Base-by-base conservation (phyloP, 1,140 invertebrate species). In the Zaprionus camerounensis region DNA sequence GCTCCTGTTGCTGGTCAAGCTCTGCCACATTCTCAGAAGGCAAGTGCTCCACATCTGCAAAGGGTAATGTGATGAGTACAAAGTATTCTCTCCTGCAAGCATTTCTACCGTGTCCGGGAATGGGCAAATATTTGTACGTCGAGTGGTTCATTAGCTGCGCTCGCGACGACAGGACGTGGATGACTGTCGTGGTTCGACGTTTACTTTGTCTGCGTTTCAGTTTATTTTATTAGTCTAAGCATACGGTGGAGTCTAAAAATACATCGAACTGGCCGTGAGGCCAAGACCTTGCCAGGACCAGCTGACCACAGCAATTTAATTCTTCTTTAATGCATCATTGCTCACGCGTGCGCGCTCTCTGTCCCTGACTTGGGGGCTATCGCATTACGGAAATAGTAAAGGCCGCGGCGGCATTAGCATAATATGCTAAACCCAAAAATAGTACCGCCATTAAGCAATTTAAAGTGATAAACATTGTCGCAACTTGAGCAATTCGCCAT, bases 371-470 rank as follows among this genome's bases (percentile, higher is more conserved):
- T 20, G 44, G 17, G 11, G 51, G 9, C 51, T 56, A 71, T 68
- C 57, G 64, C 65, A 53, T 79, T 66, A 38, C 66, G 83, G 66
- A 86, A 77, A 56, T 71, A 61, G 49, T 56, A 41, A 22, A 71
- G 15, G 59, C 62, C 70, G 41, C 22, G 31, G 26, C 22, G 34
- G 53, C 64, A 85, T 79, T 81, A 78, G 67, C 76, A 86, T 87
- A 87, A 74, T 80, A 80, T 77, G 20, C 65, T 31, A 70, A 57
- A 57, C 46, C 75, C 57, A 68, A 66, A 88, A 84, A 66, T 81
- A 87, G 78, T 81, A 79, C 41, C 62, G 57, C 81, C 76, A 90
- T 88, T 80, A 90, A 81, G 73, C 85, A 90, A 88, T 88, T 88
- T 75, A 88, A 76, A 80, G 70, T 78, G 66, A 78, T 74, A 69